Conservation (phyloP, 2,113 vertebrate genomes). For the Dascyllus trimaculatus region DNA sequence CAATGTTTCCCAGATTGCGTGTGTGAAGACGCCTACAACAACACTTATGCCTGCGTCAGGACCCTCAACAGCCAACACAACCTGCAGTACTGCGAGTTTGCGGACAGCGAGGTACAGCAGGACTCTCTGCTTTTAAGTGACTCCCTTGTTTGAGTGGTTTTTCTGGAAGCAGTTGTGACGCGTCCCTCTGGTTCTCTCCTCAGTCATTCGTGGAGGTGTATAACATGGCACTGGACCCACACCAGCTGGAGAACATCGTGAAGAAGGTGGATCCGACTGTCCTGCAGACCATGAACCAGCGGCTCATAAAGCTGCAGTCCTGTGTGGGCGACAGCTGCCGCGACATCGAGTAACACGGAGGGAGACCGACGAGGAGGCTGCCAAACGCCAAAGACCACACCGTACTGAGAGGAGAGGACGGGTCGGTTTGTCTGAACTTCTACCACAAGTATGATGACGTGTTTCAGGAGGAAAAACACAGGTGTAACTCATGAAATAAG, state of each 20-base stretch:
- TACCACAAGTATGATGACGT: neutral
- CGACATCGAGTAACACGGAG: conserved; percentile 14
- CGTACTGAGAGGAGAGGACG: neutral
- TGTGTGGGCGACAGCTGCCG: conserved; percentile 81
- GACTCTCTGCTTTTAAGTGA: neutral
- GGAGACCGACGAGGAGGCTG: neutral
- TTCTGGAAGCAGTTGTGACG: neutral
- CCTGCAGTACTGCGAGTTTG: conserved; percentile 89
- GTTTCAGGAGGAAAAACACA: neutral
- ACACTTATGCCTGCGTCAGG: conserved; percentile 88
- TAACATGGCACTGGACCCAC: conserved; percentile 82
- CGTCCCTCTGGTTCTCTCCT: neutral
- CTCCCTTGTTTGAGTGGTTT: neutral
- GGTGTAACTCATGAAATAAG: neutral
- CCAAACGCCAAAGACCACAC: neutral
- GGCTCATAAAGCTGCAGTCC: conserved; percentile 86
- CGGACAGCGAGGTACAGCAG: conserved; percentile 79
- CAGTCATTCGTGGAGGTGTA: conserved; percentile 87
- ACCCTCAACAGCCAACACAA: conserved; percentile 66
- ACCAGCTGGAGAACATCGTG: conserved; percentile 86
- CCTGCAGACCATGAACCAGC: conserved; percentile 86
- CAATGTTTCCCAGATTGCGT: conserved; percentile 88
- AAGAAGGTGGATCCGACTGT: conserved; percentile 85
- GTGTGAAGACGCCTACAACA: conserved; percentile 87
- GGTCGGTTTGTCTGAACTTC: neutral